Conservation (phyloP, 2,113 vertebrate species). For the Eidolon helvum region DNA sequence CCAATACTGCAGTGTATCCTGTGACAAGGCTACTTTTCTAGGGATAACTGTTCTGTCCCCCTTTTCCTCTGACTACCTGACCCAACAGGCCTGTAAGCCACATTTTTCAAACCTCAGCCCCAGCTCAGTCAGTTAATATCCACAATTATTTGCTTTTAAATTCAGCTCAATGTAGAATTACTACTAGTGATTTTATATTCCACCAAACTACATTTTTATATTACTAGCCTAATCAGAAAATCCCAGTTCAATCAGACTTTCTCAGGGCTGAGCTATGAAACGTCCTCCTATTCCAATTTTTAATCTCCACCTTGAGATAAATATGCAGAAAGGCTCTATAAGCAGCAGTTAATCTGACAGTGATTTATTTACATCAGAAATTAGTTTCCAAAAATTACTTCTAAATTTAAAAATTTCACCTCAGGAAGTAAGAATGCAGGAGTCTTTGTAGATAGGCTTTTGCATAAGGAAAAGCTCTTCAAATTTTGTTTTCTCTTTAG, state of each 20-base stretch:
- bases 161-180: conserved; percentile 42
- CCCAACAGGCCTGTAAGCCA: background rate
- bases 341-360: conserved; percentile 54
- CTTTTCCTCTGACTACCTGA: background rate
- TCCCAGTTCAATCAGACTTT: conserved; percentile 67
- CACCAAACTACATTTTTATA: conserved; percentile 66
- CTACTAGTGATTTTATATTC: conserved; percentile 53
- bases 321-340: conserved; percentile 50
- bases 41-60: background rate
- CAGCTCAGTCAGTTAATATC: background rate
- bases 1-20: background rate
- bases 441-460: background rate
- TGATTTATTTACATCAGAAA: conserved; percentile 61
- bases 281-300: conserved; percentile 60
- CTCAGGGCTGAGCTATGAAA: conserved; percentile 43
- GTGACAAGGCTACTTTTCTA: background rate
- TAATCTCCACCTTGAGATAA: conserved; percentile 64
- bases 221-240: conserved; percentile 70
- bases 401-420: conserved; percentile 51
- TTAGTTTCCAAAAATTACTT: conserved; percentile 68
- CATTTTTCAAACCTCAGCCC: background rate
- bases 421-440: background rate
- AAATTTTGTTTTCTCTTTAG: background rate
- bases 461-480: background rate
- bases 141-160: conserved; percentile 58